Percentiles rank a stretch among this genome's conserved stretches.
phyloP scores from a whole-genome alignment of 35 echinoderm and acorn worm genomes.

The Anneissia japonica region DNA sequence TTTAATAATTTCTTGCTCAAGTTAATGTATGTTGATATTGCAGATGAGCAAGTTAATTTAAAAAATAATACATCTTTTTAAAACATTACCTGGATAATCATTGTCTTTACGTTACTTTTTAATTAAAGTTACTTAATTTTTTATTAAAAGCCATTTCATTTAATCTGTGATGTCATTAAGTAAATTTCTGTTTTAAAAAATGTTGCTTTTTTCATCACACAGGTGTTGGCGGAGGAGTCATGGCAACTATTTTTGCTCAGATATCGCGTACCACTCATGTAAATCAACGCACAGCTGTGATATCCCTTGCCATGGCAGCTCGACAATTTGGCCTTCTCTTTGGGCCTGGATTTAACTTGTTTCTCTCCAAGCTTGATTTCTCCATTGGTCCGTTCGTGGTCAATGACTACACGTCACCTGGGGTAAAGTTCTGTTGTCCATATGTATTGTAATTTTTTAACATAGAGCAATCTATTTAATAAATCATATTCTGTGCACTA shows the following conservation, averaged over 20 bases:
- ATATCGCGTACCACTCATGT: constrained; percentile 76
- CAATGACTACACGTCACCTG: constrained; percentile 65
- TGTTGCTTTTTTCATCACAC: neutral
- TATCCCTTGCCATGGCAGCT: constrained; percentile 67
- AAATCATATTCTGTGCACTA: too few species aligned
- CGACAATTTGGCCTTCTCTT: constrained; percentile 85
- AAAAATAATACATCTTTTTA: too few species aligned
- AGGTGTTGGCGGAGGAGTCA: constrained; percentile 91
- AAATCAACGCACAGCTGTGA: constrained; percentile 54
- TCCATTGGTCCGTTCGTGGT: constrained; percentile 49
- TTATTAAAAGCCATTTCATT: too few species aligned
- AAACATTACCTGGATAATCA: too few species aligned
- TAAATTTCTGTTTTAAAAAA: neutral
- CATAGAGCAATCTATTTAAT: too few species aligned
- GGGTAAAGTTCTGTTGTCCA: constrained; percentile 49
- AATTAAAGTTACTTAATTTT: neutral
- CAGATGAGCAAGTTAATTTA: too few species aligned
- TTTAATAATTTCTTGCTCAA: too few species aligned
- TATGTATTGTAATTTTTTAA: too few species aligned
- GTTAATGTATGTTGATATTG: too few species aligned
- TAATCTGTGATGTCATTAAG: neutral
- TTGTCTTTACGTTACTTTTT: neutral
- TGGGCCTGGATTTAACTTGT: constrained; percentile 77
- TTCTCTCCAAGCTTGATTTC: constrained; percentile 49
- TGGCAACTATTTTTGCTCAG: constrained; percentile 80